A percentile compares a stretch with the other conserved stretches of the same genome.
Evolutionary conservation across 2,888 invertebrate species (phyloP).

Genomic region (Lepidocyrtinus sp.): DNA sequence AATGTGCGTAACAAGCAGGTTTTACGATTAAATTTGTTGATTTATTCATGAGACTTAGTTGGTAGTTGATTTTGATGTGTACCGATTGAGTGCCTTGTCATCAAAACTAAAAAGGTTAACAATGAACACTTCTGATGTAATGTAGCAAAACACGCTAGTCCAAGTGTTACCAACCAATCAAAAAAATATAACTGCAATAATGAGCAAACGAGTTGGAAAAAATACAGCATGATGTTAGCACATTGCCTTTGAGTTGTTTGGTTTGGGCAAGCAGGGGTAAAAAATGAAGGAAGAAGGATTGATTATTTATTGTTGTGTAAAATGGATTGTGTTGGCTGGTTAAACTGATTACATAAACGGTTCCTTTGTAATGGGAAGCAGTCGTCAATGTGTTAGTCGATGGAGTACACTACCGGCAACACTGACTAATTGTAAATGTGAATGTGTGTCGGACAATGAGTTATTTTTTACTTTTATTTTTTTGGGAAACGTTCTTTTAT

Average conservation of each 20-base stretch:
- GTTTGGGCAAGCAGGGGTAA: background rate
- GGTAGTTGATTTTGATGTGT: too few species aligned
- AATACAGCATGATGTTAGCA: too few species aligned
- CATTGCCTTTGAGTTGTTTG: too few species aligned
- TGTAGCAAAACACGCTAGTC: background rate
- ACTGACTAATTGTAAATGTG: conserved; percentile 9
- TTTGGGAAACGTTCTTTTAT: background rate
- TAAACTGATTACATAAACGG: conserved; percentile 46
- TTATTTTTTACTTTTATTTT: background rate
- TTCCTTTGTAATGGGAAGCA: background rate
- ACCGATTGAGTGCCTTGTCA: conserved; percentile 44
- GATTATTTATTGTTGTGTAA: conserved; percentile 30
- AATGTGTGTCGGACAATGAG: conserved; percentile 1
- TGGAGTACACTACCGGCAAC: background rate
- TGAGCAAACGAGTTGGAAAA: conserved; percentile 48
- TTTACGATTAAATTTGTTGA: too few species aligned
- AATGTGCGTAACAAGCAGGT: too few species aligned
- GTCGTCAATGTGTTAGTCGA: background rate
- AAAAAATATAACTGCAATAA: conserved; percentile 27
- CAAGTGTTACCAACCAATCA: conserved; percentile 29
- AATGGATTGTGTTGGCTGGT: conserved; percentile 28
- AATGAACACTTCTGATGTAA: conserved; percentile 19
- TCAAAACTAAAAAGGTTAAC: conserved; percentile 37
- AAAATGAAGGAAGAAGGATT: conserved; percentile 14
- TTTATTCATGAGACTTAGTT: too few species aligned